A percentile compares a stretch with the other conserved stretches of the same genome.
Conservation (phyloP, 2,797 vertebrate genomes). For the Microcaecilia unicolor region DNA sequence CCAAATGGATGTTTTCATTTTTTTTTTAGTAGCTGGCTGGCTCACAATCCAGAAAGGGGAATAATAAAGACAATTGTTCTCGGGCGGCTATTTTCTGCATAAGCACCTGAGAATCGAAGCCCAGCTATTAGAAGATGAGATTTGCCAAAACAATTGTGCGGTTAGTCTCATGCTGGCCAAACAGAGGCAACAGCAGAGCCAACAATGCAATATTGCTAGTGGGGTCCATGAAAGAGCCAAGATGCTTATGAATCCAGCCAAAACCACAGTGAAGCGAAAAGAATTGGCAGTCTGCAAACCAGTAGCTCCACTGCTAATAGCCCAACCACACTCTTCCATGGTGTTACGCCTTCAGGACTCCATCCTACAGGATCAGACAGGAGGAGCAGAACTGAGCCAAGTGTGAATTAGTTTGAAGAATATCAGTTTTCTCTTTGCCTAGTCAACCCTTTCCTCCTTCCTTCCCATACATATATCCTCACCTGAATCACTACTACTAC, state of each 20-base stretch:
- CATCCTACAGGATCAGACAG: not conserved
- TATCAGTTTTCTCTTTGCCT: too few species aligned
- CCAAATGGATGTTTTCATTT: too few species aligned
- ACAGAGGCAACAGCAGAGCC: not conserved
- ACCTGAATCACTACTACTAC: too few species aligned
- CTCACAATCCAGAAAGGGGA: too few species aligned
- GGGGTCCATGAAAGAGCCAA: not conserved
- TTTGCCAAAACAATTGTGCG: conserved; percentile 1
- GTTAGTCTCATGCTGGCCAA: conserved; percentile 8
- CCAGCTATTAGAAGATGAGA: conserved; percentile 2
- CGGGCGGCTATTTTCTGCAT: not conserved
- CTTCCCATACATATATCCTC: too few species aligned
- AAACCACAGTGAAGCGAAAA: not conserved
- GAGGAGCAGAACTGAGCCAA: not conserved
- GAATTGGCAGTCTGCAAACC: not conserved
- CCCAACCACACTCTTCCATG: not conserved
- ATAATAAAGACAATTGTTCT: conserved; percentile 6
- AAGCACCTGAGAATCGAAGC: not conserved
- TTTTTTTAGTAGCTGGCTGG: too few species aligned
- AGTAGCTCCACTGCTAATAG: not conserved
- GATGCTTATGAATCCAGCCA: not conserved
- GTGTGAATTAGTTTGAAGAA: too few species aligned
- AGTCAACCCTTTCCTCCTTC: too few species aligned
- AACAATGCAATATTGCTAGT: conserved; percentile 2
- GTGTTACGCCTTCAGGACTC: not conserved